Percentiles rank a stretch among this genome's conserved stretches.
Conservation (phyloP, 2,797 vertebrate species). For the Brotula barbata region DNA sequence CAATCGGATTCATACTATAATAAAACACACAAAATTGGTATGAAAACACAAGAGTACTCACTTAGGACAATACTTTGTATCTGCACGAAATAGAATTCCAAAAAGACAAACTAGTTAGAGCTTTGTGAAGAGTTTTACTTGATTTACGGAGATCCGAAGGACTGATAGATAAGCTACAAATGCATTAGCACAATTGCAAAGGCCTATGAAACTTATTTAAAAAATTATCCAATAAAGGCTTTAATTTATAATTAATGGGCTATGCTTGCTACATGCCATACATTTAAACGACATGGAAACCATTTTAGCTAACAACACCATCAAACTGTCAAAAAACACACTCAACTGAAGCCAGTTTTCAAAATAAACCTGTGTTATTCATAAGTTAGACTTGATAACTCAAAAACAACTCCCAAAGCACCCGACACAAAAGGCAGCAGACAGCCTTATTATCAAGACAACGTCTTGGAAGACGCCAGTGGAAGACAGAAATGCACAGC, state of each 20-base stretch:
- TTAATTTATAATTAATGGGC: neutral
- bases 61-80: neutral
- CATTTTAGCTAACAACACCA: neutral
- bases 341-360: constrained; percentile 6
- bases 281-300: constrained; percentile 1
- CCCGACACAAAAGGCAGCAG: constrained; percentile 12
- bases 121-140: neutral
- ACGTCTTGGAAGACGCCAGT: constrained; percentile 21
- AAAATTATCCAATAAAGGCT: neutral
- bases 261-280: neutral
- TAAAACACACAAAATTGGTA: constrained; percentile 8
- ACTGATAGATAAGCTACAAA: no score
- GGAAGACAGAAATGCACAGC: constrained; percentile 25
- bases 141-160: neutral
- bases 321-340: constrained; percentile 19
- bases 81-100: neutral
- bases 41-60: neutral
- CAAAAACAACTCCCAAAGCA: constrained; percentile 22
- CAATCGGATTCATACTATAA: constrained; percentile 18
- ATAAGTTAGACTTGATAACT: constrained; percentile 21
- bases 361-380: constrained; percentile 17
- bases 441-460: constrained; percentile 8
- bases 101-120: neutral
- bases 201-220: neutral
- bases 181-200: neutral